Base-by-base conservation (phyloP, 1,140 invertebrate species). In the Conopomorpha cramerella region DNA sequence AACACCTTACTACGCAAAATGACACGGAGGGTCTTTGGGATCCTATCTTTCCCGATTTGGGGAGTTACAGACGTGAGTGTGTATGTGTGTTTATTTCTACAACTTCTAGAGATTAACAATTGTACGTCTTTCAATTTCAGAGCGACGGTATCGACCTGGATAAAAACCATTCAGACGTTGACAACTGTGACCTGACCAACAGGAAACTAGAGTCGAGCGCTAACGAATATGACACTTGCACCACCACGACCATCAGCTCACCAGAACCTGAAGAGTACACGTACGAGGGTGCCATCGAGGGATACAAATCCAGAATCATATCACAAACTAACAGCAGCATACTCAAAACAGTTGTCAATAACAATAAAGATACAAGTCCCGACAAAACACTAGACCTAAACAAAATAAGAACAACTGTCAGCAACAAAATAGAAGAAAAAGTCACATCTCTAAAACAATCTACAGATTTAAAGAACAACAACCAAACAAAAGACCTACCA, bases 231-330 rank as follows among this genome's bases (percentile, higher is more conserved):
- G 82, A 84, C 46, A 81, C 82, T 7, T 80, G 79, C 17, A 82
- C 81, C 15, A 82, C 81, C 15, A 81, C 80, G 30, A 84, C 82
- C 1, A 78, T 80, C 34, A 84, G 81, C 49, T 84, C 83, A 11
- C 80, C 82, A 1, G 82, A 84, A 47, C 79, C 81, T 2, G 85
- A 88, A 43, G 90, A 92, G 55, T 93, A 92, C 63, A 92, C 90
- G 1, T 93, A 91, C 60, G 91, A 93, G 62, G 85, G 89, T 43
- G 90, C 90, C 39, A 92, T 92, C 42, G 88, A 91, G 49, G 86
- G 87, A 40, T 92, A 93, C 57, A 88, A 91, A 37, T 89, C 84
- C 39, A 84, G 83, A 52, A 89, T 87, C 33, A 79, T 78, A 34
- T 77, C 60, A 40, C 65, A 73, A 48, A 77, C 71, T 35, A 72